Evolutionary conservation across 2,797 vertebrate species (phyloP), one percentile per base, ranked within the genome.

Genomic region (Mastacembelus armatus): DNA sequence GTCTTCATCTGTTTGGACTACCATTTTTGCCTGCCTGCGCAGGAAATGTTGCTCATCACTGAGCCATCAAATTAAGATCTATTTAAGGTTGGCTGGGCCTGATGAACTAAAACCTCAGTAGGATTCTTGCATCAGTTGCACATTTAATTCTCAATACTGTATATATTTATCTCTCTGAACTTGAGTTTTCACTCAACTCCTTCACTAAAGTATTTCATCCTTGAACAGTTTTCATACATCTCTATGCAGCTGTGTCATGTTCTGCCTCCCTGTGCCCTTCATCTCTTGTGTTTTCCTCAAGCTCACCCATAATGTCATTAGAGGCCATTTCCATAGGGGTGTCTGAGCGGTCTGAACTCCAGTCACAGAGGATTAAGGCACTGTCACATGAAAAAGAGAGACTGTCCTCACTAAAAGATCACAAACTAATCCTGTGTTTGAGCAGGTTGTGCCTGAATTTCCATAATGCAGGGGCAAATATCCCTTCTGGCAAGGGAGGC

Each of bases 381-480:
- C 77, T 70, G 78, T 85, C 85, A 89, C 83, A 83, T 83, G 70
- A 91, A 91, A n/a, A 89, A 86, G 79, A 61, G 62, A 69, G 70
- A 69, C 73, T 54, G 78, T 88, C 84, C 77, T 82, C 79, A 11
- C 54, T 58, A 64, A 84, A 86, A 85, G 83, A 90, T 90, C 91
- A 77, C 74, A 81, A 78, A 85, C 76, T 91, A 90, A 91, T 90
- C 90, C 91, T 29, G 54, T 80, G 79, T 89, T 84, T 87, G 83
- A 90, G 89, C 85, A 83, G 85, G 85, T 87, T 88, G 77, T 45
- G 73, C 62, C 67, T 50, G 51, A 78, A 90, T 85, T 89, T 86
- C 86, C 84, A 84, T 80, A 87, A 78, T 70, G 71, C 74, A 69
- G 85, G 77, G 83, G 71, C 49, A 52, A 89, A 84, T 39, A 77